Percentiles rank a stretch among this genome's conserved stretches.
Conservation (phyloP, 1,140 invertebrate genomes). For the Scaptomyza pallida region DNA sequence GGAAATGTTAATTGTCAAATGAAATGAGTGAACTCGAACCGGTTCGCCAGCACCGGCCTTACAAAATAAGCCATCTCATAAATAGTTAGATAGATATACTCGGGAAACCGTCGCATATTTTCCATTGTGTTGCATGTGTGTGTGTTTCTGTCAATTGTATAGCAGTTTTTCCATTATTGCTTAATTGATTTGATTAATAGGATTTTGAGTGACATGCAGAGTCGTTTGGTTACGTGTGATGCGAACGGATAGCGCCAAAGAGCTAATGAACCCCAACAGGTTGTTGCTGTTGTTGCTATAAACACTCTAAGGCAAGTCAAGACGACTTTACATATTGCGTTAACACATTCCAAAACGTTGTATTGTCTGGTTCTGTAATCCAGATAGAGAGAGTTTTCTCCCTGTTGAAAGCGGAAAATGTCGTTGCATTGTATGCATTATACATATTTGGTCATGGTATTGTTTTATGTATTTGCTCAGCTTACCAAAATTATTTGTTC, state of each 20-base stretch:
- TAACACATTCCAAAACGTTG: constrained; percentile 15
- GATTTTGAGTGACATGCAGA: constrained; percentile 77
- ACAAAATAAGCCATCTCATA: constrained; percentile 81
- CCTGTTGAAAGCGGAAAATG: constrained; percentile 28
- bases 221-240: constrained; percentile 62
- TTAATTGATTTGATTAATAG: constrained; percentile 81
- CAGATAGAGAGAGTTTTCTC: constrained; percentile 19
- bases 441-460: constrained; percentile 39
- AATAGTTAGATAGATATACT: constrained; percentile 41
- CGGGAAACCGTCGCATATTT: constrained; percentile 55
- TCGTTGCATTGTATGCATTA: constrained; percentile 21
- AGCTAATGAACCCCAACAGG: constrained; percentile 69
- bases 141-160: constrained; percentile 56
- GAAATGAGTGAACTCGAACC: constrained; percentile 63
- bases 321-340: too few relatives aligned
- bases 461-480: constrained; percentile 23
- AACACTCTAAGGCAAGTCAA: constrained; percentile 2
- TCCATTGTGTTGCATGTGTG: constrained; percentile 51
- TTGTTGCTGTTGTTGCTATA: constrained; percentile 10
- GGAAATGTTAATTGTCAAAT: constrained; percentile 82
- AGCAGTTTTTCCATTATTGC: constrained; percentile 79
- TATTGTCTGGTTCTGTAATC: constrained; percentile 19
- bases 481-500: constrained; percentile 13
- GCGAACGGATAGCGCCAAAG: constrained; percentile 3
- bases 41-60: constrained; percentile 52